phyloP scores from a whole-genome alignment of 2,113 vertebrate genomes.

The Anarrhichthys ocellatus region DNA sequence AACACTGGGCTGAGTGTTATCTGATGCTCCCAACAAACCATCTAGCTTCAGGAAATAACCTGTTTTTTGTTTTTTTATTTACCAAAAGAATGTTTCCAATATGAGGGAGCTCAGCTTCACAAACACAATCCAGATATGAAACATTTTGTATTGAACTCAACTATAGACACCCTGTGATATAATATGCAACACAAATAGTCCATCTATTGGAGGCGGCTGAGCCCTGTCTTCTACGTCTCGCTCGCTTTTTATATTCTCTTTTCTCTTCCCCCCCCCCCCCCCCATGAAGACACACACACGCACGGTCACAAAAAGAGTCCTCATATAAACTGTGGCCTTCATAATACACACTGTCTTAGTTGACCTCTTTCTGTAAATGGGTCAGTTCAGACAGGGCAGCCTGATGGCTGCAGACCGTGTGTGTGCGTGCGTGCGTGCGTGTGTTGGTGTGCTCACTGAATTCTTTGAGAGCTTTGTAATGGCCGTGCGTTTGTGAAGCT shows the following conservation, averaged over 20 bases:
- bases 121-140: too few species aligned
- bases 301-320: slow-evolving; percentile 31
- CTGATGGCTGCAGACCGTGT: slow-evolving; percentile 2
- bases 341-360: slow-evolving; percentile 47
- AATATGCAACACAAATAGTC: neutral
- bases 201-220: too few species aligned
- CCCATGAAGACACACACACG: neutral
- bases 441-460: slow-evolving; percentile 10
- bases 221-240: neutral
- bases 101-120: too few species aligned
- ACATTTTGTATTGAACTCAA: too few species aligned
- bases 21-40: neutral
- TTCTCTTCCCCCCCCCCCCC: neutral
- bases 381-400: slow-evolving; percentile 51
- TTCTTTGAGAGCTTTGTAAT: slow-evolving; percentile 46
- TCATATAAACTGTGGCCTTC: slow-evolving; percentile 42
- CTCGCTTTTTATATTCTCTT: neutral
- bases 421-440: slow-evolving; percentile 13
- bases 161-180: too few species aligned
- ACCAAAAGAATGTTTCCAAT: too few species aligned
- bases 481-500: slow-evolving; percentile 11
- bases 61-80: too few species aligned
- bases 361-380: slow-evolving; percentile 45
- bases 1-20: neutral
- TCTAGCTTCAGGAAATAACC: too few species aligned